A percentile compares a stretch with the other conserved stretches of the same genome.
Conservation (phyloP, 2,797 vertebrate genomes). For the Selene dorsalis region DNA sequence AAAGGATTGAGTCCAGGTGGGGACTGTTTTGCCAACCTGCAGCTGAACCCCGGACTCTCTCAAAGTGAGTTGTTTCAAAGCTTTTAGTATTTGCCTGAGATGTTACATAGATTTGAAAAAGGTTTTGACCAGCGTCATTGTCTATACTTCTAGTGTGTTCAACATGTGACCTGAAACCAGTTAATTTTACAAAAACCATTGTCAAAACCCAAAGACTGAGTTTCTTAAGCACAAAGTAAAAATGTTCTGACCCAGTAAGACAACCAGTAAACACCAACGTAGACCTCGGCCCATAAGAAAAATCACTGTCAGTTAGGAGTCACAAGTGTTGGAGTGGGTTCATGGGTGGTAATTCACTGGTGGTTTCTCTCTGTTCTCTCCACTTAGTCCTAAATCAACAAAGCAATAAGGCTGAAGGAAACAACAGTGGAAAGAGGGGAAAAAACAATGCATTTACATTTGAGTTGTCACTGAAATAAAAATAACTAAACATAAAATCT, state of each 20-base stretch:
- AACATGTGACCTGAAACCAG: too few species aligned
- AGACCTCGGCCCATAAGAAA: neutral
- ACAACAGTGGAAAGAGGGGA: neutral
- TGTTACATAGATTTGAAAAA: too few species aligned
- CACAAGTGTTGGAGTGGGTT: neutral
- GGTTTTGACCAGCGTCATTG: too few species aligned
- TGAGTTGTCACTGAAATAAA: neutral
- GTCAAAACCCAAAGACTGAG: neutral
- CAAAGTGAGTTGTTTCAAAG: neutral
- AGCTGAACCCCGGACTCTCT: too few species aligned
- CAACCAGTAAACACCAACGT: neutral
- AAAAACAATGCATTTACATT: neutral
- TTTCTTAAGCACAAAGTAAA: neutral
- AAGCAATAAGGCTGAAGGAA: neutral
- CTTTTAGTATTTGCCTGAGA: too few species aligned
- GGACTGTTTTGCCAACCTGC: neutral
- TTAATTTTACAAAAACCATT: neutral
- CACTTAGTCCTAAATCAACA: neutral
- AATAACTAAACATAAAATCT: neutral
- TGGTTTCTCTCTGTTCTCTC: neutral
- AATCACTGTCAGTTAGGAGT: neutral
- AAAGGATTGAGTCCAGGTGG: neutral
- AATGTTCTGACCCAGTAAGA: neutral
- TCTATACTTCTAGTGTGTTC: too few species aligned
- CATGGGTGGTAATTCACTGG: neutral